Base-by-base conservation (phyloP, 1,140 invertebrate species). In the Oncopodura yosiiana region DNA sequence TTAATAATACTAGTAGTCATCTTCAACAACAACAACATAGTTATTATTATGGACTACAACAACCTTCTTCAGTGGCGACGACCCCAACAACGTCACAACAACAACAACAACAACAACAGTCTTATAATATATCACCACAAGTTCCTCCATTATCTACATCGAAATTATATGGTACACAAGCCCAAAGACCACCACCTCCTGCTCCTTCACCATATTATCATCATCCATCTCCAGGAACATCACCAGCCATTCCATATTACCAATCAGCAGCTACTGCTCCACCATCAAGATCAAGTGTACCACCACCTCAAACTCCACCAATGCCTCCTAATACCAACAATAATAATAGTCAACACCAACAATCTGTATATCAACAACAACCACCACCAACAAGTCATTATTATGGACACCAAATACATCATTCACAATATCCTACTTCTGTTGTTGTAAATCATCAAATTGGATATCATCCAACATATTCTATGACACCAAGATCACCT, bases 1-100 rank as follows among this genome's bases (percentile, higher is more conserved):
- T n/a, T 9, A 34, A 8, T 34, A 9, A n/a, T n/a, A n/a, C n/a
- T n/a, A n/a, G n/a, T 8, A n/a, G 30, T n/a, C 30, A 9, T 34
- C 30, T n/a, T 8, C 14, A 12, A 4, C 54, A 56, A 18, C 54
- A 49, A 44, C 46, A 50, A 21, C 48, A 49, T 18, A 36, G 12
- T 34, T 41, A 41, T 39, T 56, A 44, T 32, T 39, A 46, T 16
- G 19, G n/a, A 8, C 26, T 34, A 8, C 45, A 49, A 9, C 45
- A 24, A 36, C 24, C 24, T 4, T 8, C 45, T 12, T 29, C 45
- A 18, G 24, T 30, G 12, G 36, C 45, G 4, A 43, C 30, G 16
- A 16, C 27, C 2, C 58, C 36, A 34, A 42, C 49, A 37, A 39
- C 38, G 3, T 23, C 52, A 27, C 14, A 23, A 29, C 38, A 24